Conservation (phyloP, 2,113 vertebrate species). For the Calypte anna region DNA sequence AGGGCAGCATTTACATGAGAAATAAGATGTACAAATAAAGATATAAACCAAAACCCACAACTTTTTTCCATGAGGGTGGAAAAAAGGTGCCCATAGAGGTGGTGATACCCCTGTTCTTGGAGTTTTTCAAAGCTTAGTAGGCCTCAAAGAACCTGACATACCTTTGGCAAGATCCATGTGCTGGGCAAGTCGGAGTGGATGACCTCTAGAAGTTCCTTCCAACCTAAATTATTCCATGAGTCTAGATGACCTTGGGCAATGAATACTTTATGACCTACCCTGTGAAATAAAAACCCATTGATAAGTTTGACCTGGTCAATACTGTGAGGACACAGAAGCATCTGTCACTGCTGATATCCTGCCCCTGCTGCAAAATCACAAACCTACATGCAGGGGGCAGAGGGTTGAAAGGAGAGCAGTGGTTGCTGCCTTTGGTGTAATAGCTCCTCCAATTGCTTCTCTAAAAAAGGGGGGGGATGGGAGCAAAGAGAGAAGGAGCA, state of each 20-base stretch:
- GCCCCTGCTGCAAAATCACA: conserved; percentile 40
- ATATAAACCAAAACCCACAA: neutral
- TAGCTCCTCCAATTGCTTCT: neutral
- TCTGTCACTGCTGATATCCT: conserved; percentile 59
- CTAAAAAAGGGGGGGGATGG: neutral
- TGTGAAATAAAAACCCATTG: conserved; percentile 67
- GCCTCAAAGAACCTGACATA: neutral
- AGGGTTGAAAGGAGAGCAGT: conserved; percentile 17
- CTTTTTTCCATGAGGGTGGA: neutral
- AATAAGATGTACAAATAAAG: neutral
- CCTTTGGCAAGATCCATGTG: neutral
- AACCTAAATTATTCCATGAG: conserved; percentile 64
- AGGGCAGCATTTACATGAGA: neutral
- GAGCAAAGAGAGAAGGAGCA: neutral
- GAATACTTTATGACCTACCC: conserved; percentile 63
- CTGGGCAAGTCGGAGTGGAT: neutral
- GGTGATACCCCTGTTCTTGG: neutral
- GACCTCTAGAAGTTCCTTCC: conserved; percentile 65
- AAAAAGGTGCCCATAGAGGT: neutral
- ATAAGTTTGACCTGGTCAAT: conserved; percentile 73
- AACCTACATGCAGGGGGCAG: neutral
- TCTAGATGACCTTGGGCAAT: conserved; percentile 59
- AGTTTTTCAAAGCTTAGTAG: neutral
- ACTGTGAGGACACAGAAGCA: neutral
- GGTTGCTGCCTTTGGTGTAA: neutral